Evolutionary conservation across 2,888 invertebrate species (phyloP), one percentile per base, ranked within the genome.

Genomic region (Eurytoma adleriae): DNA sequence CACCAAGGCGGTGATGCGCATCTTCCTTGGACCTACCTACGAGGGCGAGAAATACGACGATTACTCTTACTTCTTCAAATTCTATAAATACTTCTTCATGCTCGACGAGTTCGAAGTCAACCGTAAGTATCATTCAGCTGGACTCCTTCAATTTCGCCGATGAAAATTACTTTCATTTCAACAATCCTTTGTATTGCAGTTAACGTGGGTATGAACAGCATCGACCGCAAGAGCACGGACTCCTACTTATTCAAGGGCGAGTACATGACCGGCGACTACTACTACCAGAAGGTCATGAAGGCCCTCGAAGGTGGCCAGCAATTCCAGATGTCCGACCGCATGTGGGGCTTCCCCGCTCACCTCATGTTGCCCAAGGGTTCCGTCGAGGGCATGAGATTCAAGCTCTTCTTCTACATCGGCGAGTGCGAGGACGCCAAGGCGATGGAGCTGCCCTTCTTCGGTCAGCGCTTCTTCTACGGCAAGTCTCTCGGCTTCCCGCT

Each of bases 11-110:
- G 88, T 93, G 16, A 89, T 95, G 69, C 94, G 94, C 84, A 91
- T 95, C 75, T 96, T 94, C 92, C 86, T 95, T 69, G 95, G 94
- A 85, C 95, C 96, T 16, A 94, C 94, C 88, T 93, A 92, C 86
- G 48, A 76, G 0, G 76, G 24, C 16, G 67, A 72, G 24, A 50
- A 54, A 12, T 54, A 24, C 59, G 88, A 93, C 67, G 90, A 90
- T 78, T 86, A 94, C 54, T 91, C 92, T 82, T 92, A 93, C 68
- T 92, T 89, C 80, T 76, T 78, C 27, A 84, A 85, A 54, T 86
- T 86, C 83, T 87, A 87, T 84, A 84, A 86, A 92, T 90, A 94
- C 90, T 94, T 94, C 87, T 92, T 93, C 83, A 92, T 93, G 87
- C 88, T 94, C 70, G 95, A 95, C 89, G 89, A 91, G 82, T 94